Percentiles rank a stretch among this genome's conserved stretches.
Evolutionary conservation across 2,888 invertebrate species (phyloP).

Genomic region (Megastigmus dorsalis): DNA sequence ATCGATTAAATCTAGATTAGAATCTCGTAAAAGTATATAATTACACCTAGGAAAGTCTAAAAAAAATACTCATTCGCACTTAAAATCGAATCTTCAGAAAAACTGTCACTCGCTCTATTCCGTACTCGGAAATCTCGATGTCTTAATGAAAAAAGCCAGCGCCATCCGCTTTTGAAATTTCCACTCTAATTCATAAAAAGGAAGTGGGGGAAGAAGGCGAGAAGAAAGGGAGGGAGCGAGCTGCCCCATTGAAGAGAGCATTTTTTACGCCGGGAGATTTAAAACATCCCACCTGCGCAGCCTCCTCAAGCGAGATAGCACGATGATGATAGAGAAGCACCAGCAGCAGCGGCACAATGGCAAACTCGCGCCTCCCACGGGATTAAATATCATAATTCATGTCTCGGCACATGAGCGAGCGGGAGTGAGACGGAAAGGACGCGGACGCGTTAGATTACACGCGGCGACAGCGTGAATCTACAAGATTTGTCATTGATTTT

Average conservation of each 20-base stretch:
- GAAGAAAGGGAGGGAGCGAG: background rate
- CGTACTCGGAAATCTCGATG: background rate
- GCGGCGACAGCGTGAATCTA: background rate
- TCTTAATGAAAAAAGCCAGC: slow-evolving; percentile 2
- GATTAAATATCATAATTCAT: slow-evolving; percentile 30
- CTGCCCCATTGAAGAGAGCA: background rate
- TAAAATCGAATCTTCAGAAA: no score
- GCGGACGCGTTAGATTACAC: background rate
- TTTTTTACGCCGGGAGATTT: slow-evolving; percentile 5
- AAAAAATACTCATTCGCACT: no score
- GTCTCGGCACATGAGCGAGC: no score
- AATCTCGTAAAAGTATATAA: no score
- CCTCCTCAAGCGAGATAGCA: background rate
- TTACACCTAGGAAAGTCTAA: no score
- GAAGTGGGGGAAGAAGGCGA: background rate
- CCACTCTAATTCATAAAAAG: background rate
- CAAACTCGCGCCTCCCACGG: background rate
- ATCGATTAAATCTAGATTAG: no score
- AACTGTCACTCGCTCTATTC: background rate
- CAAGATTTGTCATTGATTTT: background rate
- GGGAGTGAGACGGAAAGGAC: no score
- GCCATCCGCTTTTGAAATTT: background rate
- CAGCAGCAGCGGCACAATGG: background rate
- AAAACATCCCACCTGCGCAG: slow-evolving; percentile 11
- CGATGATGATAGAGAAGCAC: no score